phyloP scores from a whole-genome alignment of 2,113 vertebrate species.

The Stictonetta naevosa region DNA sequence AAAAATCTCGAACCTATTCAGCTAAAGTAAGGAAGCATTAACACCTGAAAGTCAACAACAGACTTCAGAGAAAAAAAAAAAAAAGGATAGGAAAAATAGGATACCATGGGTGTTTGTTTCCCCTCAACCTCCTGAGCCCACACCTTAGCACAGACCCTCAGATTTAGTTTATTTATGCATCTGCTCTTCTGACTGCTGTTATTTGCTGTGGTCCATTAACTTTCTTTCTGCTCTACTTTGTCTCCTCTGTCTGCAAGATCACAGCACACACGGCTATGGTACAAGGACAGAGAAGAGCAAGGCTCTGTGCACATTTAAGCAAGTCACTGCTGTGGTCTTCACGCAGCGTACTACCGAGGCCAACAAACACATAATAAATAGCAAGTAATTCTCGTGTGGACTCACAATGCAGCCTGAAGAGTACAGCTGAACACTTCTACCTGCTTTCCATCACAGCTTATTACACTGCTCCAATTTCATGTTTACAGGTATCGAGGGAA shows the following conservation, averaged over 20 bases:
- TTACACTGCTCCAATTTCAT: background rate
- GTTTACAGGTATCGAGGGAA: background rate
- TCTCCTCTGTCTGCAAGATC: background rate
- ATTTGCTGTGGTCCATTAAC: background rate
- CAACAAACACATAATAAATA: background rate
- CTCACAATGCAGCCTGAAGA: background rate
- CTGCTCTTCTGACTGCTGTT: background rate
- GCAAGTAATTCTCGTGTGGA: background rate
- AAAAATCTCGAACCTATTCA: background rate
- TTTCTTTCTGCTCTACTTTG: background rate
- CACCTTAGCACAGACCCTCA: background rate
- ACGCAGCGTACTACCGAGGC: background rate
- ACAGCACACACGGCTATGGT: background rate
- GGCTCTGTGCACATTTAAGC: background rate
- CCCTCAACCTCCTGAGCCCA: background rate
- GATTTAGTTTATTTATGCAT: background rate
- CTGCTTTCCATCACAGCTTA: background rate
- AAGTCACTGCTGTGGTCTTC: background rate
- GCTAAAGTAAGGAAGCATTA: background rate
- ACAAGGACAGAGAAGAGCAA: background rate
- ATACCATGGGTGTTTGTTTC: rapidly evolving
- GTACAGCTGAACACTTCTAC: background rate
- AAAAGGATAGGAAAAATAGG: too few species aligned
- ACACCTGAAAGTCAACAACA: background rate
- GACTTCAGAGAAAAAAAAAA: background rate